Evolutionary conservation across 2,113 vertebrate genomes (phyloP), one percentile per base, ranked within the genome.

Genomic region (Neodon shergylaensis): DNA sequence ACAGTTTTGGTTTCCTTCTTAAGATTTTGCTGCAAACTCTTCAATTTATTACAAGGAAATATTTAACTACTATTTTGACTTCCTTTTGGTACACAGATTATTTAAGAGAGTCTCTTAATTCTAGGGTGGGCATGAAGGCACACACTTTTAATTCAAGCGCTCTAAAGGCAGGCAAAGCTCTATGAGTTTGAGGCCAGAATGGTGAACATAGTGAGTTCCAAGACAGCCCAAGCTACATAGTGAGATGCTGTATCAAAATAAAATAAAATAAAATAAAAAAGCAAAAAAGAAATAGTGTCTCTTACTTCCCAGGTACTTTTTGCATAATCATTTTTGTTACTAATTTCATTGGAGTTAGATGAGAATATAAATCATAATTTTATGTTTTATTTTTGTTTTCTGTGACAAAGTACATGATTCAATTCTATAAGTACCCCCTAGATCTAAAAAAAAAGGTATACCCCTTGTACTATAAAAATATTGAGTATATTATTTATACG

Each of bases 41-140:
- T 58, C 79, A 24, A 19, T 85, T 52, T 96, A 70, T 65, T 81
- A 49, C 87, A 89, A 89, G 28, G 84, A 33, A n/a, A 88, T 52
- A 84, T 44, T 24, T 77, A 65, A 88, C 66, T 91, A 63, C 36
- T 92, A 77, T 58, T 83, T 88, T 94, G 66, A 91, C 28, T 91
- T 92, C 58, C 76, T 85, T 76, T 93, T 81, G n/a, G 73, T 49
- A 28, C n/a, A 87, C 12, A 94, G 49, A 77, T 72, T 86, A 95
- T 66, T 74, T 83, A 39, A 61, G 24, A 63, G 33, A 39, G n/a
- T 28, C 33, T 81, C 78, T 81, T 81, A 58, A 94, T 70, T 82
- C 26, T n/a, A 85, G 84, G 19, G 3, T 49, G 74, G 12, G 28
- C 8, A 19, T 19, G 14, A 31, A 10, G 16, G 42, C 4, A 16